Percentiles rank a stretch among this genome's conserved stretches.
These are phyloP conservation scores for Xiphophorus maculatus DNA, from an alignment of 2,113 vertebrate species.

Conservation along the genomic window DNA sequence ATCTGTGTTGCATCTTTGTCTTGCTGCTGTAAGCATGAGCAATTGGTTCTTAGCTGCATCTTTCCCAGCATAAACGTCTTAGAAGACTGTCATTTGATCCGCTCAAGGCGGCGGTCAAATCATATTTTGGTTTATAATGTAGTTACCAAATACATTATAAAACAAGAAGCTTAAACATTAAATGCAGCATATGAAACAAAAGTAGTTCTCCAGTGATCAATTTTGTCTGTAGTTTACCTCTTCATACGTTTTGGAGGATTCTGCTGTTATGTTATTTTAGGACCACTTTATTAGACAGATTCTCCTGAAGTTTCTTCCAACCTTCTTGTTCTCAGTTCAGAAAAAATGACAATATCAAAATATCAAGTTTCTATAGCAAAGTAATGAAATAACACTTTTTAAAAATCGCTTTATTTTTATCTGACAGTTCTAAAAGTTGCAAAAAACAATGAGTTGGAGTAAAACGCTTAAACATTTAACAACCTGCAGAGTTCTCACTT, in stretches of 20 bases:
- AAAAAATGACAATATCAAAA: background rate
- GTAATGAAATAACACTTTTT: too few species aligned
- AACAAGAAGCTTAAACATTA: background rate
- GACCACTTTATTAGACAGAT: too few species aligned
- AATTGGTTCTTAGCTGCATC: background rate
- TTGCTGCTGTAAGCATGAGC: background rate
- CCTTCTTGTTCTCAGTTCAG: background rate
- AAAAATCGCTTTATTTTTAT: too few species aligned
- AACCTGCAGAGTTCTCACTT: background rate
- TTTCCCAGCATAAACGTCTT: background rate
- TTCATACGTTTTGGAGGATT: background rate
- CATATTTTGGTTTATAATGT: conserved; percentile 34
- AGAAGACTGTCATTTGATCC: conserved; percentile 24
- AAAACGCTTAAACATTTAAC: background rate
- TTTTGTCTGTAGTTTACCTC: background rate
- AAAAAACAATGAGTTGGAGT: background rate
- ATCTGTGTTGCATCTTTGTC: background rate
- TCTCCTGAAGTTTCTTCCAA: background rate
- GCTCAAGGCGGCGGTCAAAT: background rate
- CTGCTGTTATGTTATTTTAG: too few species aligned
- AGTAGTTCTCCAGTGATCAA: background rate
- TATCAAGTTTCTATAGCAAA: too few species aligned
- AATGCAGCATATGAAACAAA: background rate
- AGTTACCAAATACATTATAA: conserved; percentile 22
- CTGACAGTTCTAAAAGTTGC: too few species aligned